A percentile compares a stretch with the other conserved stretches of the same genome.
Evolutionary conservation across 2,888 invertebrate species (phyloP).

Genomic region (Acrobasis repandana): DNA sequence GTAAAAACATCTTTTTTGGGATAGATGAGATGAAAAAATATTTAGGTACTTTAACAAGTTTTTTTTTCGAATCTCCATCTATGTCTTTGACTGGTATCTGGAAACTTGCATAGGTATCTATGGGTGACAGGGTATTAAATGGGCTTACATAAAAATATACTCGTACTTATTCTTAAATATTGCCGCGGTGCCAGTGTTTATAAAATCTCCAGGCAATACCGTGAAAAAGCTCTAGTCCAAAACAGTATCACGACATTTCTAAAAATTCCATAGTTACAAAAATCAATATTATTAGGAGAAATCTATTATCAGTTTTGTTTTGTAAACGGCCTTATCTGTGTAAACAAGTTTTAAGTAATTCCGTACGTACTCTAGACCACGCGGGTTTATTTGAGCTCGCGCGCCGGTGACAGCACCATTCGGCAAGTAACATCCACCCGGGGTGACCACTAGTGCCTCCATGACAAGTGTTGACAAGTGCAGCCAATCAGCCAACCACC

Average conservation of each 20-base stretch:
- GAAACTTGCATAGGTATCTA: too few species aligned
- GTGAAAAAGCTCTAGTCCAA: not conserved
- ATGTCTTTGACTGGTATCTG: too few species aligned
- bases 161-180: too few species aligned
- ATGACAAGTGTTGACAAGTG: conserved; percentile 54
- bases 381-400: conserved; percentile 59
- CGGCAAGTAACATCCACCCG: conserved; percentile 57
- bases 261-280: conserved; percentile 25
- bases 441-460: conserved; percentile 57
- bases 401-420: conserved; percentile 52
- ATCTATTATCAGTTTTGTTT: conserved; percentile 45
- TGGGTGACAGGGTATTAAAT: too few species aligned
- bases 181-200: not conserved
- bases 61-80: too few species aligned
- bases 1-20: too few species aligned
- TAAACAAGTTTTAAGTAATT: conserved; percentile 73
- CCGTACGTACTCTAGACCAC: conserved; percentile 69
- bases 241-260: conserved; percentile 14
- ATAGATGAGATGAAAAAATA: too few species aligned
- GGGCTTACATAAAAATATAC: too few species aligned
- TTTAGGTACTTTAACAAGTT: too few species aligned
- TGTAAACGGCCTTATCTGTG: conserved; percentile 66
- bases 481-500: conserved; percentile 37
- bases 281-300: conserved; percentile 35
- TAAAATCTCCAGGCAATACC: not conserved